Evolutionary conservation across 2,113 vertebrate species (phyloP), one percentile per base, ranked within the genome.

Genomic region (Peucedramus taeniatus): DNA sequence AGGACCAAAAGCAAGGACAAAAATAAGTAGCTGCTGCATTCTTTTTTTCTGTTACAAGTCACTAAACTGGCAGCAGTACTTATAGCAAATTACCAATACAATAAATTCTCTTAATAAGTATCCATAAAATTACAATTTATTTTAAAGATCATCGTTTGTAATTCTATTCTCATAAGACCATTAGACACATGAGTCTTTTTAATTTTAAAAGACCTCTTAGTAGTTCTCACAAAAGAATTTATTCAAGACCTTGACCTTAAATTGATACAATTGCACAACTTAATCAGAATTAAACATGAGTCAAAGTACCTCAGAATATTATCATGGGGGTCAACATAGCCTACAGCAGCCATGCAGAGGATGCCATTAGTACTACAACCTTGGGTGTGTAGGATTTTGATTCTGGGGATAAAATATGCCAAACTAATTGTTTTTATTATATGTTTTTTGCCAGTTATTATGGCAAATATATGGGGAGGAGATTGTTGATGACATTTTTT

Each of bases 261-360:
- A 97, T 96, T 95, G 94, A 94, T 96, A 96, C 93, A 97, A 97
- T 95, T 95, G 91, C 93, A 97, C 83, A 97, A 95, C 92, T 95
- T 97, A 93, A 95, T 96, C 96, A 96, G 94, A 98, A 97, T 97
- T 97, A 96, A 93, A 95, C 87, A 94, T 95, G 87, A 97, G 91
- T 96, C 74, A 85, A 97, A 97, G 83, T 91, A 93, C 49, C 6
- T 4, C 89, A 89, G 93, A 89, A 50, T 76, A 49, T 81, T 79
- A 84, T 93, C 79, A 81, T 28, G 47, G 37, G 88, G 57, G 69
- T 91, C 96, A 91, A 83, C 83, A 53, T 6, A 82, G 56, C 76
- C 69, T 80, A 93, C 42, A 83, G 70, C 45, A 85, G 63, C 49
- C 23, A 37, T 2, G 10, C 40, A 90, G 53, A 87, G 44, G 51